Percentiles rank a stretch among this genome's conserved stretches.
Evolutionary conservation across 2,888 invertebrate species (phyloP).

Genomic region (Entomobrya proxima): DNA sequence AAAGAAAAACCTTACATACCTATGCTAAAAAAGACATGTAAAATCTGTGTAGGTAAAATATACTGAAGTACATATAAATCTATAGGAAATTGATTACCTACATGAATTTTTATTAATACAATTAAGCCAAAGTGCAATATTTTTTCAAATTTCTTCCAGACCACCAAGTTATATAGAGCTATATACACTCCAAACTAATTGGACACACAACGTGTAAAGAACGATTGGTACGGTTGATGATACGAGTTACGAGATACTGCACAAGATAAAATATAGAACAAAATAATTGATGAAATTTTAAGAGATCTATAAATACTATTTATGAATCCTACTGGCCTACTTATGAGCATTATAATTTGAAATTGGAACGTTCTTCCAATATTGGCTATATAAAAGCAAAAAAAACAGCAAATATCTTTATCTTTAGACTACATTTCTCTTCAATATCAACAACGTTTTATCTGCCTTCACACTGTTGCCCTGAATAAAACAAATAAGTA

Average conservation of each 20-base stretch:
- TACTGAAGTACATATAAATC: not conserved
- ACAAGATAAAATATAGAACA: too few species aligned
- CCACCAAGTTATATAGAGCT: not conserved
- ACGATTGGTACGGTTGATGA: too few species aligned
- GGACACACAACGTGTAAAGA: too few species aligned
- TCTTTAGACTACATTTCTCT: not conserved
- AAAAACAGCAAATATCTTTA: not conserved
- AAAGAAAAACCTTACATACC: not conserved
- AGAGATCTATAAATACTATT: not conserved
- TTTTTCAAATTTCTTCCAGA: slow-evolving; percentile 14
- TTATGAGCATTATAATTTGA: not conserved
- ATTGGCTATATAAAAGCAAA: not conserved
- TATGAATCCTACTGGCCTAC: not conserved
- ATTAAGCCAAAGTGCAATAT: slow-evolving; percentile 8
- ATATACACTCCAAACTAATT: too few species aligned
- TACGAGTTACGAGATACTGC: too few species aligned
- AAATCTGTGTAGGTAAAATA: not conserved
- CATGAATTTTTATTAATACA: not conserved
- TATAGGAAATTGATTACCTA: not conserved
- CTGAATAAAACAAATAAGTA: not conserved
- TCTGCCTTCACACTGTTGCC: slow-evolving; percentile 1
- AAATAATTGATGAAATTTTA: not conserved
- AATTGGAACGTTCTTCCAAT: slow-evolving; percentile 25
- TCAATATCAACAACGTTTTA: not conserved
- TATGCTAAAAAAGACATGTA: not conserved